Conservation (phyloP, 2,113 vertebrate species). For the Anarrhichthys ocellatus region DNA sequence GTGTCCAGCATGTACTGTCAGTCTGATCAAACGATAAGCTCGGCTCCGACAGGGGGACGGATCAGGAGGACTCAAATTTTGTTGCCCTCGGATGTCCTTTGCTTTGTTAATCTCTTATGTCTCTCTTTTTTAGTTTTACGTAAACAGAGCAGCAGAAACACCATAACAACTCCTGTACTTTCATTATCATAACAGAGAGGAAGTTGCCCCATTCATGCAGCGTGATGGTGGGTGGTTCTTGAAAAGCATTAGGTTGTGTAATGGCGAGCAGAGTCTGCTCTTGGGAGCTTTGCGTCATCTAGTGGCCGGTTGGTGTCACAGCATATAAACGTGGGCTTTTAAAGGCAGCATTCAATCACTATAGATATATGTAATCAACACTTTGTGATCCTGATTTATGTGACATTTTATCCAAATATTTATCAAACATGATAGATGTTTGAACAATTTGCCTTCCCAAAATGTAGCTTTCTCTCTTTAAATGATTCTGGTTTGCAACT, state of each 20-base stretch:
- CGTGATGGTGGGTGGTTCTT: slow-evolving; percentile 39
- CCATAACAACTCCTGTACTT: not conserved
- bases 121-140: not conserved
- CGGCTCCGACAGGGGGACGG: slow-evolving; percentile 36
- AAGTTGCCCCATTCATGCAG: slow-evolving; percentile 36
- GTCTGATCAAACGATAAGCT: slow-evolving; percentile 49
- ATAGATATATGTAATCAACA: not conserved
- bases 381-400: slow-evolving; percentile 1
- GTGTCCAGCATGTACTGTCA: slow-evolving; percentile 31
- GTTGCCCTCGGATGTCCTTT: not conserved
- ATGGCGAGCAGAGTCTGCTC: not conserved
- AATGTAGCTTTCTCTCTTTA: not conserved
- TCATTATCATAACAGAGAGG: slow-evolving; percentile 22
- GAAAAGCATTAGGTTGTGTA: slow-evolving; percentile 35
- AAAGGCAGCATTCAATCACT: not conserved
- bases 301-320: slow-evolving; percentile 48
- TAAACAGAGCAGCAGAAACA: not conserved
- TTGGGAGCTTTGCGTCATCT: slow-evolving; percentile 61
- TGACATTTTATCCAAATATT: not conserved
- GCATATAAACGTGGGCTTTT: not conserved
- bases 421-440: not conserved
- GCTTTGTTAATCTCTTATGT: not conserved
- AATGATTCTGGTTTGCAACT: not conserved
- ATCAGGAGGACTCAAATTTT: slow-evolving; percentile 29
- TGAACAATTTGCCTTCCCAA: not conserved